A percentile compares a stretch with the other conserved stretches of the same genome.
Evolutionary conservation across 1,140 invertebrate species (phyloP).

Genomic region (Ceratina australensis): DNA sequence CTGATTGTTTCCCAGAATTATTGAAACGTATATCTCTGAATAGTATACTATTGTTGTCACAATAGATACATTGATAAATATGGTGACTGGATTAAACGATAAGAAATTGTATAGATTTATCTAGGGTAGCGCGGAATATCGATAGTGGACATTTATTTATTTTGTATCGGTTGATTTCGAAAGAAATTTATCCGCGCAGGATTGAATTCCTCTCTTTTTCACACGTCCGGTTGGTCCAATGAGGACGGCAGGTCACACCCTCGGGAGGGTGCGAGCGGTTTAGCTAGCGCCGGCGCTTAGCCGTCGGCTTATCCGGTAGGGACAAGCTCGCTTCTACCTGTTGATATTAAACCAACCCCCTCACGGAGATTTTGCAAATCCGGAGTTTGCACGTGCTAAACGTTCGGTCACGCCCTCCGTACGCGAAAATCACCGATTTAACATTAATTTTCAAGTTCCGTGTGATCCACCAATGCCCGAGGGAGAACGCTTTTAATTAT

Average conservation of each 20-base stretch:
- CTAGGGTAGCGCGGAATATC: neutral
- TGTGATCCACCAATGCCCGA: neutral
- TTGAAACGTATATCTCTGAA: too few species aligned
- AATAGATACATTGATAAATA: too few species aligned
- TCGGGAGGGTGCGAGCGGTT: conserved; percentile 75
- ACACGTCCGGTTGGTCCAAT: conserved; percentile 75
- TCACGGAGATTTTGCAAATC: conserved; percentile 77
- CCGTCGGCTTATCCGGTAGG: conserved; percentile 76
- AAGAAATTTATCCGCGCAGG: conserved; percentile 69
- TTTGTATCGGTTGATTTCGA: conserved; percentile 33
- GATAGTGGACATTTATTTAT: conserved; percentile 44
- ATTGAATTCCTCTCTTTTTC: conserved; percentile 70
- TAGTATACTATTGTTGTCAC: too few species aligned
- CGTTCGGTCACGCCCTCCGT: conserved; percentile 73
- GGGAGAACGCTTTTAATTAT: conserved; percentile 1
- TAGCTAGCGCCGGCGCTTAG: conserved; percentile 79
- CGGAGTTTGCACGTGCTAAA: conserved; percentile 61
- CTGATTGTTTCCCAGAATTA: too few species aligned
- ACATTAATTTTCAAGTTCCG: neutral
- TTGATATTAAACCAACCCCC: conserved; percentile 79
- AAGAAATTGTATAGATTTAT: neutral
- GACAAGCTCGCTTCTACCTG: conserved; percentile 74
- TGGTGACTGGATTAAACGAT: neutral
- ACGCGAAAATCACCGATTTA: neutral
- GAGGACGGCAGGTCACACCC: conserved; percentile 74